Base-by-base conservation (phyloP, 1,140 invertebrate species). In the Monochamus saltuarius region DNA sequence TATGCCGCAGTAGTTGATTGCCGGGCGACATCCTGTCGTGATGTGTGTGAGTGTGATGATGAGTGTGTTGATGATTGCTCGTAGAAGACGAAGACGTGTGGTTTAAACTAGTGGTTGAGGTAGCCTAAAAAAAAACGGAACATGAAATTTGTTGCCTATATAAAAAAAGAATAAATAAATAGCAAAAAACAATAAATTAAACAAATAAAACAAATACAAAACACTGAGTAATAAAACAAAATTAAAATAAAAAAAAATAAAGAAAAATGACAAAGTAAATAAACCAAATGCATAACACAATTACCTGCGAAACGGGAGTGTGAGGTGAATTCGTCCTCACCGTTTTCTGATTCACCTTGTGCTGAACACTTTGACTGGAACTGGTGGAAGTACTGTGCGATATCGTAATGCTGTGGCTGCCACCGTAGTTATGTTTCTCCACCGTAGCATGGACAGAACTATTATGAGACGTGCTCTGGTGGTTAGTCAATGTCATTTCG, bases 361-460 rank as follows among this genome's bases (percentile, higher is more conserved):
- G 72, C 60, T 76, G 73, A 11, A 76, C 83, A 39, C 82, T 83
- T 69, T 80, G 83, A 65, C 78, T 83, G 45, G 80, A 83, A 75
- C 83, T 85, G 29, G 83, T 85, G 36, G 82, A 84, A 10, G 84
- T 84, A 7, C 84, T 85, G 69, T 86, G 85, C 4, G 83, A 85
- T 66, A 86, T 85, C 6, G 84, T 85, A 43, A 85, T 79, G 13
- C 82, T 82, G 16, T 80, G 78, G 9, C 81, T 81, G 11, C 75
- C 77, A 51, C 83, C 81, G 60, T 78, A 82, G 11, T 79, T 80
- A 62, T 83, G 82, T 70, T 83, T 84, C 61, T 84, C 82, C 14
- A 78, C 81, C 64, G 81, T 83, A 16, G 83, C 82, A 68, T 85
- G 83, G 11, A 85, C 81, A n/a, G 82, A 67, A 56, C 81, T 70